Conservation (phyloP, 2,797 vertebrate genomes). For the Zonotrichia albicollis region DNA sequence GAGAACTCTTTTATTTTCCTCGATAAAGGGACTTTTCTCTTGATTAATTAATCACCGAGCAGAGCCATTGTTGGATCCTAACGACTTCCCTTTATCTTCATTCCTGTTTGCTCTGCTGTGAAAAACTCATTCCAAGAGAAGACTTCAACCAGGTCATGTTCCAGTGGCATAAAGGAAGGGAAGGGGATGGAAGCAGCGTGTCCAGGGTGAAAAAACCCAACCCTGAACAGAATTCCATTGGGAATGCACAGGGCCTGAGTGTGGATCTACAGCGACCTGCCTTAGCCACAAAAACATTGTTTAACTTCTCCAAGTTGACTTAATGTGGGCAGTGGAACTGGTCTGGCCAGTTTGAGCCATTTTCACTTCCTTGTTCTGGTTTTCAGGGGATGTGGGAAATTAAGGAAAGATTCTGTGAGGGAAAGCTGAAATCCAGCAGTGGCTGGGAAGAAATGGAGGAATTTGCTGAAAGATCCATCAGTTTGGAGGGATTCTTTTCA, state of each 20-base stretch:
- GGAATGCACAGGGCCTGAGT: not conserved
- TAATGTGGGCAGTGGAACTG: not conserved
- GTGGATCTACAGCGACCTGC: not conserved
- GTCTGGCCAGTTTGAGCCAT: not conserved
- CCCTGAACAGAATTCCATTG: fast-evolving
- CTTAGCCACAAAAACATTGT: not conserved
- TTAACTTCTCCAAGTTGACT: not conserved
- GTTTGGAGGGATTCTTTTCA: not conserved
- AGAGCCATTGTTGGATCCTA: not conserved
- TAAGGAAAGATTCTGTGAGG: not conserved
- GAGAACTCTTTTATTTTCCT: not conserved
- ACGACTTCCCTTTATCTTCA: not conserved
- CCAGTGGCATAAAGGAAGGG: not conserved
- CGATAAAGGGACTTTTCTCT: conserved; percentile 14
- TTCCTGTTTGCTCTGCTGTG: conserved; percentile 6
- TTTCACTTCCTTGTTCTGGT: not conserved
- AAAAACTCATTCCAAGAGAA: not conserved
- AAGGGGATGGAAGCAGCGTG: not conserved
- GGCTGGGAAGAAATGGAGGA: not conserved
- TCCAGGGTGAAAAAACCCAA: not conserved
- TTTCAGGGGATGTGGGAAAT: not conserved
- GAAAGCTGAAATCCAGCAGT: not conserved
- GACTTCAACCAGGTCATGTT: not conserved
- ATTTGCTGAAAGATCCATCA: not conserved
- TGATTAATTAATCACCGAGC: conserved; percentile 13